phyloP scores from a whole-genome alignment of 2,888 invertebrate species.

The Orthosia gothica region DNA sequence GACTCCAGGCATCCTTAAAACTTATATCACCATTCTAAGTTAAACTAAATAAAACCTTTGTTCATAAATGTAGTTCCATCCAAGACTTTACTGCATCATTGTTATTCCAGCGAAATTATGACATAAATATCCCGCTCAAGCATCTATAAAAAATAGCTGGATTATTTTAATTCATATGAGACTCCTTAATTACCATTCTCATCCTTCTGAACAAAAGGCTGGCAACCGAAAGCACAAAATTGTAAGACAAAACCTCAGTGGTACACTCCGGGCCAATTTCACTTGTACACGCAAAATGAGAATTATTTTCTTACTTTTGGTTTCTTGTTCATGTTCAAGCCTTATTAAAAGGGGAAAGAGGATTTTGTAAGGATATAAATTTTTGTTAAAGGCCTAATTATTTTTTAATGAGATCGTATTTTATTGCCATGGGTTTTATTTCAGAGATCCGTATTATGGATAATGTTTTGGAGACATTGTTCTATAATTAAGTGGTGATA shows the following conservation, averaged over 20 bases:
- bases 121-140: conserved; percentile 27
- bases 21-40: no score
- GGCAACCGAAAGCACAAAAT: conserved; percentile 48
- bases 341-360: conserved; percentile 39
- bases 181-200: conserved; percentile 67
- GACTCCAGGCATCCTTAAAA: no score
- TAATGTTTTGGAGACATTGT: not conserved
- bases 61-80: not conserved
- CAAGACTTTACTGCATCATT: not conserved
- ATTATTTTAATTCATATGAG: conserved; percentile 67
- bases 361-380: conserved; percentile 42
- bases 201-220: conserved; percentile 54
- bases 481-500: not conserved
- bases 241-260: conserved; percentile 56
- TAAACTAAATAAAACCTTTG: not conserved
- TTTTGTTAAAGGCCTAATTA: conserved; percentile 35
- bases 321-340: conserved; percentile 43
- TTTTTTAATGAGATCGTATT: conserved; percentile 42
- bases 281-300: conserved; percentile 52
- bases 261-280: conserved; percentile 56
- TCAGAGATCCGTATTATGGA: not conserved
- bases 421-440: conserved; percentile 5
- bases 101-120: conserved; percentile 23
- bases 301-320: conserved; percentile 45
- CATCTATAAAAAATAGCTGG: conserved; percentile 43